Evolutionary conservation across 2,888 invertebrate genomes (phyloP), one percentile per base, ranked within the genome.

Genomic region (Dolomedes plantarius): DNA sequence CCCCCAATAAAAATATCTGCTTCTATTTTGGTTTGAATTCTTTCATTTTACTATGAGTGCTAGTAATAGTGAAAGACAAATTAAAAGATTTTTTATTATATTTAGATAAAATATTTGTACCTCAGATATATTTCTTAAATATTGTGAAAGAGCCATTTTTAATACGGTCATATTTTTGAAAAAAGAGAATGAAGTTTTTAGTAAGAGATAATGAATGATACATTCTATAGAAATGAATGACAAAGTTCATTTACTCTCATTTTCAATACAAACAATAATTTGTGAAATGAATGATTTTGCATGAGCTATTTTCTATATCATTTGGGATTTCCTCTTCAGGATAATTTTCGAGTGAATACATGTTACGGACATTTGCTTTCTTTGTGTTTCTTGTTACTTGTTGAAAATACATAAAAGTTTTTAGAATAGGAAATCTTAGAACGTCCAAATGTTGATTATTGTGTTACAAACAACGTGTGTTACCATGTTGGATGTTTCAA

Each of bases 101-200:
- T 83, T 83, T 83, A 83, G 83, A 83, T 83, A 75, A 83, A 76
- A 72, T 72, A 46, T 83, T 83, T 83, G 76, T 83, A 83, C 83
- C 56, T 72, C 68, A 69, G 69, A 77, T 72, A 46, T 77, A 77
- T 83, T 83, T 83, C 83, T 76, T 77, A 83, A 56, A 29, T 29
- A 73, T 72, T 72, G 65, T 67, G 31, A 72, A 83, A 69, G 65
- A 83, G 62, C 62, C 41, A 83, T 72, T 76, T 83, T 83, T 83
- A 83, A 83, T 77, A 83, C 62, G 41, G 71, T 56, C 64, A 77
- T 83, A 83, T 83, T 83, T 83, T 83, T 83, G 76, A 83, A 76
- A 82, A 76, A 77, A 31, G 50, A 72, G 62, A 73, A 19, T 62
- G n/a, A 32, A 50, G 68, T 83, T 83, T 76, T 83, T 83, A 83